Evolutionary conservation across 2,797 vertebrate species (phyloP), one percentile per base, ranked within the genome.

Genomic region (Tapera naevia): DNA sequence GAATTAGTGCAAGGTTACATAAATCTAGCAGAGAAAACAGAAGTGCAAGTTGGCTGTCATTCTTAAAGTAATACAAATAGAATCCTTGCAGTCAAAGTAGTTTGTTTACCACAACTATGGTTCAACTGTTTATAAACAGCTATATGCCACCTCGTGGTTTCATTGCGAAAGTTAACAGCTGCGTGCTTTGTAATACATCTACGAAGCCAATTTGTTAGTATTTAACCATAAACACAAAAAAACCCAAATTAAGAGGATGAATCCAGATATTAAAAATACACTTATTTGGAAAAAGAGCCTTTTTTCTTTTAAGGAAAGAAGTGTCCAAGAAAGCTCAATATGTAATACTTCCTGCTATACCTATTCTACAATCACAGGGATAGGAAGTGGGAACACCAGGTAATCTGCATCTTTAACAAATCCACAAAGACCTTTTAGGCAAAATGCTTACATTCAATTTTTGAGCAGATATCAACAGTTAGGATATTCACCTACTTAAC

Each of bases 1-100:
- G 69, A 86, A 65, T 43, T 89, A 94, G 50, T 39, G 61, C 87
- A 88, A 83, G 64, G 41, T 88, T 84, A 92, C 79, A 50, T 60
- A 80, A 86, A 76, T 3, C 16, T 56, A 86, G 88, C 78, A 89
- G 76, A 93, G 80, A 81, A 73, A 89, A 86, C 11, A 37, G 92
- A 93, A 89, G 91, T 57, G 67, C 84, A 91, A 93, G 94, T 88
- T 91, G 93, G 95, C 90, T 92, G 74, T 70, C 89, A 22, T 91
- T 91, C 87, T 82, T 80, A 5, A 70, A 56, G 64, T 8, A 32
- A 91, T 30, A 56, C 24, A 11, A n/a, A 53, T 4, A 32, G 56
- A 91, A 76, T 18, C 74, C 80, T 39, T 33, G 14, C 48, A n/a
- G 37, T 65, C 46, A n/a, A n/a, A 48, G 35, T 30, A 5, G 37